Conservation (phyloP, 2,888 invertebrate species). For the Apoda limacodes region DNA sequence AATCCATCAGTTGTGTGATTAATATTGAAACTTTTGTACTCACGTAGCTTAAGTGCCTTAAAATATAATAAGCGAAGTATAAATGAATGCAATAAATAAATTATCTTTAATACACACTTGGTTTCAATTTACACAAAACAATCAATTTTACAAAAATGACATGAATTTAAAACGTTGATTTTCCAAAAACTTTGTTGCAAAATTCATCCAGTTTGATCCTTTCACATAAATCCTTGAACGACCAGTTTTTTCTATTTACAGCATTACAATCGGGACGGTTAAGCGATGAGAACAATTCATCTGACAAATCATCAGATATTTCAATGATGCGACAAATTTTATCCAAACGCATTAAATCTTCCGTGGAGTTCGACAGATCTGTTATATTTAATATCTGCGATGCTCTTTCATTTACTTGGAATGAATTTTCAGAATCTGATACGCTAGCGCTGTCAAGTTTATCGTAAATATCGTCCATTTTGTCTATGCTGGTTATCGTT, state of each 20-base stretch:
- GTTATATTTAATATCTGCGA: slow-evolving; percentile 48
- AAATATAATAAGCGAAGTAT: no score
- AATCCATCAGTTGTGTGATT: no score
- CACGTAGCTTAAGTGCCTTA: no score
- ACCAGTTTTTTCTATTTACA: slow-evolving; percentile 36
- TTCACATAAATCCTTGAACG: slow-evolving; percentile 54
- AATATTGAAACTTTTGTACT: no score
- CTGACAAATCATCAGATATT: slow-evolving; percentile 57
- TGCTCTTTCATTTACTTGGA: slow-evolving; percentile 39
- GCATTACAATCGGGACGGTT: slow-evolving; percentile 20
- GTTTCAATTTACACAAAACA: no score
- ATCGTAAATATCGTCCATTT: slow-evolving; percentile 44
- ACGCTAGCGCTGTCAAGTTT: slow-evolving; percentile 52
- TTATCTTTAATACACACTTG: no score
- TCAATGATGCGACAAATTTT: slow-evolving; percentile 60
- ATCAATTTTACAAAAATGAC: neutral
- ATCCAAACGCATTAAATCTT: slow-evolving; percentile 47
- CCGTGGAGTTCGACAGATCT: slow-evolving; percentile 48
- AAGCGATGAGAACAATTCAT: slow-evolving; percentile 42
- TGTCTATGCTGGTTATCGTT: slow-evolving; percentile 23
- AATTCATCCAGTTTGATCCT: slow-evolving; percentile 54
- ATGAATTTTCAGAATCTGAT: slow-evolving; percentile 47
- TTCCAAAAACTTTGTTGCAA: slow-evolving; percentile 46
- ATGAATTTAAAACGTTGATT: slow-evolving; percentile 6
- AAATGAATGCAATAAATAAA: no score